Conservation (phyloP, 2,888 invertebrate species). For the Plagiodera versicolora region DNA sequence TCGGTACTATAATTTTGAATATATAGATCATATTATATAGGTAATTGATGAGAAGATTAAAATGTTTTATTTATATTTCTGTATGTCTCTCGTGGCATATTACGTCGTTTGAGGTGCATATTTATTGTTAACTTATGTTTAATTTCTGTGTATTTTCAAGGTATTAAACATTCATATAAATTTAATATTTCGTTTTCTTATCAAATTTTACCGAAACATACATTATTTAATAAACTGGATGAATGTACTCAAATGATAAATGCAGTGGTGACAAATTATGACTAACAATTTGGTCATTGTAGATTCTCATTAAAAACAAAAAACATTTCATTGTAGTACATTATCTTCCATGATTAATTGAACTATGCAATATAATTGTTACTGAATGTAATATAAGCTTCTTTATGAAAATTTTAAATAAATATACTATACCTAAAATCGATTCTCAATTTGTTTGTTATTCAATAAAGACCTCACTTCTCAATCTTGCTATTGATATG, state of each 20-base stretch:
- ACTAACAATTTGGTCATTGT: too few relatives aligned
- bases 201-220: constrained; percentile 1
- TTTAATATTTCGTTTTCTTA: constrained; percentile 13
- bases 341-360: neutral
- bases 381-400: constrained; percentile 46
- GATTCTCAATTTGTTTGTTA: too few relatives aligned
- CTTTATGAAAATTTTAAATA: constrained; percentile 45
- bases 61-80: constrained; percentile 24
- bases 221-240: constrained; percentile 13
- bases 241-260: constrained; percentile 27
- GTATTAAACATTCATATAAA: constrained; percentile 27
- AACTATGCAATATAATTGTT: constrained; percentile 32
- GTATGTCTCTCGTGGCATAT: constrained; percentile 17
- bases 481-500: too few relatives aligned
- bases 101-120: constrained; percentile 27
- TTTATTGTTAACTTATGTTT: constrained; percentile 28
- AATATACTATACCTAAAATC: constrained; percentile 40
- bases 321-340: constrained; percentile 27
- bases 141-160: constrained; percentile 22
- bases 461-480: too few relatives aligned
- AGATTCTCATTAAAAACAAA: constrained; percentile 23
- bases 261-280: too few relatives aligned
- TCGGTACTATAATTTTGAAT: constrained; percentile 22
- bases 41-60: constrained; percentile 22
- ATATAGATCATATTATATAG: constrained; percentile 26